Conservation (phyloP, 2,113 vertebrate genomes). For the Solea solea region DNA sequence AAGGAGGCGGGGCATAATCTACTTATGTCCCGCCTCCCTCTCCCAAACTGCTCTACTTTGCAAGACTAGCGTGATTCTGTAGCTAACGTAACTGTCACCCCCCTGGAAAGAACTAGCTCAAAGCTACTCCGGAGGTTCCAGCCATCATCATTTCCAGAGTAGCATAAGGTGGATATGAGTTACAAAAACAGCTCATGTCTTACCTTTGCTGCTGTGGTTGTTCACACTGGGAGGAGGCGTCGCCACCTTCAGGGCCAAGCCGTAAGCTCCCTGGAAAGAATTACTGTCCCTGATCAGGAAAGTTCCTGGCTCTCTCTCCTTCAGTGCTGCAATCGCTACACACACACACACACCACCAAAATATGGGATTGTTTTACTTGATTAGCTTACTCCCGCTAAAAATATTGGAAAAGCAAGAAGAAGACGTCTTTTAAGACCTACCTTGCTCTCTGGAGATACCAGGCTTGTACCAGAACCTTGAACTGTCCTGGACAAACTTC, state of each 20-base stretch:
- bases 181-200: not conserved
- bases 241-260: conserved; percentile 91
- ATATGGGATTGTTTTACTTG: not conserved
- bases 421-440: conserved; percentile 41
- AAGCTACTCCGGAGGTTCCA: no score
- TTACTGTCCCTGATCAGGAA: conserved; percentile 94
- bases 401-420: no score
- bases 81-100: no score
- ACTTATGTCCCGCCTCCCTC: no score
- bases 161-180: no score
- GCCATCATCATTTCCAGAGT: no score
- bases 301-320: conserved; percentile 87
- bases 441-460: conserved; percentile 93
- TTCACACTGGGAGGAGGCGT: conserved; percentile 85
- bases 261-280: conserved; percentile 94
- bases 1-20: no score
- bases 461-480: conserved; percentile 94
- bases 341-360: not conserved
- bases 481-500: conserved; percentile 93
- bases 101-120: no score
- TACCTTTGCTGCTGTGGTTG: conserved; percentile 88
- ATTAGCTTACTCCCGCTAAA: no score
- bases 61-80: no score
- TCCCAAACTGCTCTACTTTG: no score
- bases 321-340: conserved; percentile 88